A percentile compares a stretch with the other conserved stretches of the same genome.
Evolutionary conservation across 2,888 invertebrate genomes (phyloP).

Genomic region (Cenopis cana): DNA sequence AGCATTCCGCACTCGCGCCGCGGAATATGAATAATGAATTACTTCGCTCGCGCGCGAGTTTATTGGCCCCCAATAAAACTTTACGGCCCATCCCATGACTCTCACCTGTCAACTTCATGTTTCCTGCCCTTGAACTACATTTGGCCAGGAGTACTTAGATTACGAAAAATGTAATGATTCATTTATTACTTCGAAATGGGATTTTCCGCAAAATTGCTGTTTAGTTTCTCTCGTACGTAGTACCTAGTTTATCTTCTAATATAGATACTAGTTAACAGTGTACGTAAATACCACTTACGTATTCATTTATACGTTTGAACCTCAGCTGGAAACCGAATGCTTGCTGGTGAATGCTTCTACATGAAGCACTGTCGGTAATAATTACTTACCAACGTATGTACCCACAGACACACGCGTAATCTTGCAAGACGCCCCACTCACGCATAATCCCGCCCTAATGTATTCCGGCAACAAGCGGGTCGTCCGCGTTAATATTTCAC

Average conservation of each 20-base stretch:
- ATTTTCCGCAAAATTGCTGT: neutral
- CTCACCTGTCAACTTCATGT: conserved; percentile 20
- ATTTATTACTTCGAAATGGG: too few species aligned
- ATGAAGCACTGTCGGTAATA: neutral
- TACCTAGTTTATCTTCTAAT: too few species aligned
- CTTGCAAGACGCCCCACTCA: conserved; percentile 25
- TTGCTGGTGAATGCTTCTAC: too few species aligned
- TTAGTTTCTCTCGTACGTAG: neutral
- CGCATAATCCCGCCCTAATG: conserved; percentile 32
- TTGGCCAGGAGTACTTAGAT: neutral
- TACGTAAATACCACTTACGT: too few species aligned
- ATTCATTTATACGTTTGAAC: too few species aligned
- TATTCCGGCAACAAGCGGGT: conserved; percentile 30
- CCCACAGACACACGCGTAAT: conserved; percentile 4
- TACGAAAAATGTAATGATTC: neutral
- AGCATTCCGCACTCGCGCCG: conserved; percentile 24
- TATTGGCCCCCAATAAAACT: conserved; percentile 43
- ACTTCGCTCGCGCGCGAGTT: conserved; percentile 26
- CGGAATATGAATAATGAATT: conserved; percentile 46
- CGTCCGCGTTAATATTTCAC: conserved; percentile 40
- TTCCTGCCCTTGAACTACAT: conserved; percentile 2
- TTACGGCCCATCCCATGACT: conserved; percentile 33
- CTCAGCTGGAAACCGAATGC: too few species aligned
- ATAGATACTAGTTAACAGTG: too few species aligned
- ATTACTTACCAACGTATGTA: conserved; percentile 3